These are phyloP conservation scores for Girardinus metallicus DNA, from an alignment of 2,797 vertebrate species.

Conservation along the genomic window DNA sequence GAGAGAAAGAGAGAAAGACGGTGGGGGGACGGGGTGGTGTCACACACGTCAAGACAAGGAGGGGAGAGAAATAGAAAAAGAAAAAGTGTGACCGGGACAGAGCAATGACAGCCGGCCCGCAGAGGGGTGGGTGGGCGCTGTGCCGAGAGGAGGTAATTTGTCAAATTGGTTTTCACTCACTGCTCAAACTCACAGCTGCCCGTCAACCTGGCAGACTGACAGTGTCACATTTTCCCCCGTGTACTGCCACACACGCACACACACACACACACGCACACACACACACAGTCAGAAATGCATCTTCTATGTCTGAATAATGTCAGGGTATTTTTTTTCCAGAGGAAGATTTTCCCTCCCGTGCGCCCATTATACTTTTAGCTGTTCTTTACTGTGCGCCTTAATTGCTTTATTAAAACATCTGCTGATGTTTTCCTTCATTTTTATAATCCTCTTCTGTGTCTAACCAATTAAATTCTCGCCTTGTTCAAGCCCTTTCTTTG, in stretches of 20 bases:
- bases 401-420: conserved; percentile 62
- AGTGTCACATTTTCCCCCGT: conserved; percentile 82
- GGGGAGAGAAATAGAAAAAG: conserved; percentile 29
- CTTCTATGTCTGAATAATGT: conserved; percentile 44
- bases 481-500: conserved; percentile 21
- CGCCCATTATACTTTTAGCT: conserved; percentile 51
- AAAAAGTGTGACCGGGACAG: conserved; percentile 48
- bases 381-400: conserved; percentile 64
- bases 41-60: conserved; percentile 49
- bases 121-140: conserved; percentile 56
- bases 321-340: conserved; percentile 14
- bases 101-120: conserved; percentile 43
- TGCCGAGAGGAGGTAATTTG: conserved; percentile 79
- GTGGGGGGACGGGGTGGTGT: background rate
- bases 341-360: conserved; percentile 35
- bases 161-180: conserved; percentile 88
- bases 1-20: conserved; percentile 2
- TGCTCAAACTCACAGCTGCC: conserved; percentile 80
- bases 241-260: conserved; percentile 48
- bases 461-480: conserved; percentile 50
- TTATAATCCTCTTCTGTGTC: conserved; percentile 49
- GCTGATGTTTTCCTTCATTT: conserved; percentile 52
- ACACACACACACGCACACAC: conserved; percentile 35
- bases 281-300: conserved; percentile 16
- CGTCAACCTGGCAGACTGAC: conserved; percentile 81